Conservation (phyloP, 2,888 invertebrate species). For the Spisula subtruncata region DNA sequence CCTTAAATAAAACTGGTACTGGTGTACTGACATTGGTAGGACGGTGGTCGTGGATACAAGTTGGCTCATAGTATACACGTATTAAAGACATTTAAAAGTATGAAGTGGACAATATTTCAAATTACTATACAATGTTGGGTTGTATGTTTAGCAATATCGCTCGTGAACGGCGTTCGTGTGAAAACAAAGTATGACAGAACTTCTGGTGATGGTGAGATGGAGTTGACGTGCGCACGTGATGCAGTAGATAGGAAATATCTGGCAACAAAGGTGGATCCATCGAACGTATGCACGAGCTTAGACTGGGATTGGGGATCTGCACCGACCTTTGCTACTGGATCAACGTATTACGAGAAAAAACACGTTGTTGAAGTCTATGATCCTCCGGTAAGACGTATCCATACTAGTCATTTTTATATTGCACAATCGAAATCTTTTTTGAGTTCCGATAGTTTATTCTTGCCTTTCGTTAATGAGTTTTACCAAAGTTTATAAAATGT, state of each 20-base stretch:
- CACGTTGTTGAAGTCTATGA: background rate
- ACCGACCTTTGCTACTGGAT: background rate
- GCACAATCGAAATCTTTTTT: no score
- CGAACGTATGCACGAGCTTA: background rate
- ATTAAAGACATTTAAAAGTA: no score
- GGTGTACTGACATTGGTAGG: no score
- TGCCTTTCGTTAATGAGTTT: no score
- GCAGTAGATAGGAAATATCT: background rate
- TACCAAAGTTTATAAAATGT: no score
- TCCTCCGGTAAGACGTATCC: background rate
- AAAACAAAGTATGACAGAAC: background rate
- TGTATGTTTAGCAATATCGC: background rate
- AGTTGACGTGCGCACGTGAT: background rate
- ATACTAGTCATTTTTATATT: no score
- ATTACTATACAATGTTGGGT: no score
- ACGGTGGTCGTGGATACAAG: no score
- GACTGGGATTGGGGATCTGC: background rate
- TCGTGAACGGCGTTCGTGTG: background rate
- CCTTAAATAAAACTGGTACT: no score
- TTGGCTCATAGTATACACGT: no score
- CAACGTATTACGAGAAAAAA: slow-evolving; percentile 1
- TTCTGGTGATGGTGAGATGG: background rate
- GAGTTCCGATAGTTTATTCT: no score
- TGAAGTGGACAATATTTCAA: no score
- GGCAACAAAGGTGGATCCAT: background rate